Base-by-base conservation (phyloP, 2,888 invertebrate genomes). In the Apotomis turbidana region DNA sequence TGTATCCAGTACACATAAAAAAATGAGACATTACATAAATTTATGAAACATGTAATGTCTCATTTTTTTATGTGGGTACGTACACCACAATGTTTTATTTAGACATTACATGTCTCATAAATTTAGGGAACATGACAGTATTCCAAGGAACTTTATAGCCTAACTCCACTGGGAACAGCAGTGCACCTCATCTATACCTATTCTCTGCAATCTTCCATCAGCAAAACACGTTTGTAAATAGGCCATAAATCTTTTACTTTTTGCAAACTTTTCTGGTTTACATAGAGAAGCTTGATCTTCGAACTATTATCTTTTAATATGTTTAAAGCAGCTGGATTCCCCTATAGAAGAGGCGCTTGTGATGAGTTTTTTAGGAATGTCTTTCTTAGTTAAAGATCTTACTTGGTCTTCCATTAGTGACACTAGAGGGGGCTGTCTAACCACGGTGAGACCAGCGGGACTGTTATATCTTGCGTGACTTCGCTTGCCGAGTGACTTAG, bases 141-240 rank as follows among this genome's bases (percentile, higher is more conserved):
- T 95, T 8, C 97, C 97, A 44, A 98, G 93, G 83, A 96, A 97
- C 84, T n/a, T 97, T 97, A 86, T 98, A 99, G 96, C 68, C 98
- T 91, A 85, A 98, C 98, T 98, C 98, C 98, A 98, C 80, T 97
- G 97, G 8, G 98, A 98, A 84, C 97, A 98, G 82, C 98, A 98
- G 85, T 99, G 98, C 0, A 98, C 96, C 90, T 98, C 98, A 90
- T 95, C 98, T 78, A 98, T 97, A 0, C 97, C 98, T 79, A 99
- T 95, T 78, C 97, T 90, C 77, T 96, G 94, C 67, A 98, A 91
- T 76, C 95, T 93, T 12, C 95, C 95, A 79, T 95, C 90, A 75
- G 95, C 94, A 86, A 96, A 95, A 83, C 96, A 95, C 85, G 97
- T 98, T 85, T 98, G 97, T 75, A 98, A 88, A 82, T 96, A 96